Conservation (phyloP, 2,113 vertebrate species). For the Micronycteris hirsuta region DNA sequence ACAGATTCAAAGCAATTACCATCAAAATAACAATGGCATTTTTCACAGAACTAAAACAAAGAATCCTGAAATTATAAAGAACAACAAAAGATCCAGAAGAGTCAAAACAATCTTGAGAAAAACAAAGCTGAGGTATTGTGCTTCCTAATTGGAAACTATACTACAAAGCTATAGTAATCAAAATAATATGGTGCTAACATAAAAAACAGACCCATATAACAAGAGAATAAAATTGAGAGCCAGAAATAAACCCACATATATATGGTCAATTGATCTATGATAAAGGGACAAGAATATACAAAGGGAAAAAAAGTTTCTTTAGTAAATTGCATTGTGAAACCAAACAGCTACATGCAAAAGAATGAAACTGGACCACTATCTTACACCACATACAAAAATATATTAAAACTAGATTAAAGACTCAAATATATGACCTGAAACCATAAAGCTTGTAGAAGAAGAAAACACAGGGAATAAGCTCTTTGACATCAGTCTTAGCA, state of each 20-base stretch:
- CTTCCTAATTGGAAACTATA: background rate
- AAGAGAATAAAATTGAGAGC: background rate
- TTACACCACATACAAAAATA: background rate
- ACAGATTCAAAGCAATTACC: background rate
- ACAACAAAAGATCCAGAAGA: background rate
- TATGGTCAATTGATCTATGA: background rate
- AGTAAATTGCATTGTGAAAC: background rate
- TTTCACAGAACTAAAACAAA: background rate
- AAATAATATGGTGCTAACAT: background rate
- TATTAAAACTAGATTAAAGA: background rate
- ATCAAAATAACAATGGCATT: background rate
- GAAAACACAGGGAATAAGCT: background rate
- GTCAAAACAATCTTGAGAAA: background rate
- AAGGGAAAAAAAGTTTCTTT: background rate
- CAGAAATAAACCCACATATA: background rate
- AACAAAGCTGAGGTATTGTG: background rate
- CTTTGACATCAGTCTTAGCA: background rate
- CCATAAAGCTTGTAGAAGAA: background rate
- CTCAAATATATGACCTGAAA: background rate
- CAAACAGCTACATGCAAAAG: background rate
- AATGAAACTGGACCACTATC: background rate
- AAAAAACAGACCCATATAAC: background rate
- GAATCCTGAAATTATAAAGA: background rate
- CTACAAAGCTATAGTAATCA: background rate
- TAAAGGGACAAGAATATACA: background rate